These are phyloP conservation scores for Neoitamus cyanurus DNA, from an alignment of 2,888 invertebrate genomes.

Conservation along the genomic window DNA sequence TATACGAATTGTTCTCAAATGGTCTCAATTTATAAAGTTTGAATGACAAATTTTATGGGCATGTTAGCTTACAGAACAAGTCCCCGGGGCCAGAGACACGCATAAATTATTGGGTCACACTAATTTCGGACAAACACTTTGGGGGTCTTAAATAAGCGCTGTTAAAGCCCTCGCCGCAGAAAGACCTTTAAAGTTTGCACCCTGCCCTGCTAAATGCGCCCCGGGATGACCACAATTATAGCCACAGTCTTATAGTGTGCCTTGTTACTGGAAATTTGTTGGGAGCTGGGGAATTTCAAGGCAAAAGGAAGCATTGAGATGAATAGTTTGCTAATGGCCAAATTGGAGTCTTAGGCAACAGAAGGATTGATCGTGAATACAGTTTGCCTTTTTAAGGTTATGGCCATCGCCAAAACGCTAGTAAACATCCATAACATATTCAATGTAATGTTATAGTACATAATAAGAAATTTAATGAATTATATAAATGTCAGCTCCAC, in stretches of 20 bases:
- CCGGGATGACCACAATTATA: neutral
- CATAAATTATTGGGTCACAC: conserved; percentile 32
- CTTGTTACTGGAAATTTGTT: neutral
- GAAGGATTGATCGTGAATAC: neutral
- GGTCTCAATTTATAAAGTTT: conserved; percentile 41
- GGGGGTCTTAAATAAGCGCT: conserved; percentile 15
- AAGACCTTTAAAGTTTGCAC: neutral
- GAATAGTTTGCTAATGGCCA: neutral
- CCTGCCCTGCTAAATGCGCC: neutral
- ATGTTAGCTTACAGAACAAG: conserved; percentile 33
- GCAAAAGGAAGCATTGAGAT: neutral
- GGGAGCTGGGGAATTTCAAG: neutral
- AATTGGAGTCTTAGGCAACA: neutral
- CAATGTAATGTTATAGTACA: too few relatives aligned
- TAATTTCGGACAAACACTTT: conserved; percentile 31
- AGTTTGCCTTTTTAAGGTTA: neutral
- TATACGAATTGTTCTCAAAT: conserved; percentile 42
- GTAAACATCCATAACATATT: too few relatives aligned
- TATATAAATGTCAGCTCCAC: too few relatives aligned
- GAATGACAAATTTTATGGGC: conserved; percentile 43
- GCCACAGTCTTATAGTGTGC: neutral
- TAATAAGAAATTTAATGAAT: too few relatives aligned
- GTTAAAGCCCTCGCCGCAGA: neutral
- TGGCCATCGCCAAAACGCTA: neutral
- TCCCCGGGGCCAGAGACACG: neutral